These are phyloP conservation scores for Brachirus orientalis DNA, from an alignment of 2,113 vertebrate species.

Conservation along the genomic window DNA sequence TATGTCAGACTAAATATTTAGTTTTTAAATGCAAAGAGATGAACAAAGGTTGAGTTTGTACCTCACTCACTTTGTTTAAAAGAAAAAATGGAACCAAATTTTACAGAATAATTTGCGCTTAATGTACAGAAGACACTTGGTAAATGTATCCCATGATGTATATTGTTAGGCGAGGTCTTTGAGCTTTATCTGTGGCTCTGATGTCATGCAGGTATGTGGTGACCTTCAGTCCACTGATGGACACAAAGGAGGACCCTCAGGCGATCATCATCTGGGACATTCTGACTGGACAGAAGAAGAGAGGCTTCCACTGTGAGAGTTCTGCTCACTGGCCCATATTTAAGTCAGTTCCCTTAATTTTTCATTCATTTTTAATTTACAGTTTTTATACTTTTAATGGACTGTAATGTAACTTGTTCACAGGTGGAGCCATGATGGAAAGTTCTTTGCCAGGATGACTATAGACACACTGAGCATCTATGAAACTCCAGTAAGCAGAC, in stretches of 20 bases:
- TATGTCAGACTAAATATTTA: too few species aligned
- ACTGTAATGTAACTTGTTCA: slow-evolving; percentile 20
- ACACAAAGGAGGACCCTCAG: slow-evolving; percentile 97
- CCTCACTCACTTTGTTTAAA: too few species aligned
- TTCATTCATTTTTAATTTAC: neutral
- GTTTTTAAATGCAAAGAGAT: too few species aligned
- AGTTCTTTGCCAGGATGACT: slow-evolving; percentile 98
- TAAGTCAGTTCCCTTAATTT: slow-evolving; percentile 85
- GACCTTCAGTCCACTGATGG: slow-evolving; percentile 96
- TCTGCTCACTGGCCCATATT: slow-evolving; percentile 99
- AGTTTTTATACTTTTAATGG: neutral
- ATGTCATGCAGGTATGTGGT: slow-evolving; percentile 88
- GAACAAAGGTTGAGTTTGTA: too few species aligned
- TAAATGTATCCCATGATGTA: too few species aligned
- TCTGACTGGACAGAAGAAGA: slow-evolving; percentile 95
- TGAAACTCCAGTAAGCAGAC: slow-evolving; percentile 91
- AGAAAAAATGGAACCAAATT: neutral
- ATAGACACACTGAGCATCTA: slow-evolving; percentile 96
- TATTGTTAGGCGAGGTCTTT: too few species aligned
- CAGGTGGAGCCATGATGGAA: slow-evolving; percentile 98
- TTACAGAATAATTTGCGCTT: too few species aligned
- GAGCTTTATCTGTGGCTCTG: slow-evolving; percentile 16
- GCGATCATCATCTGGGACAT: slow-evolving; percentile 99
- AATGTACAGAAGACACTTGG: neutral
- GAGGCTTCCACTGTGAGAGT: slow-evolving; percentile 98